Base-by-base conservation (phyloP, 2,113 vertebrate species). In the Erythrocercus mccallii region DNA sequence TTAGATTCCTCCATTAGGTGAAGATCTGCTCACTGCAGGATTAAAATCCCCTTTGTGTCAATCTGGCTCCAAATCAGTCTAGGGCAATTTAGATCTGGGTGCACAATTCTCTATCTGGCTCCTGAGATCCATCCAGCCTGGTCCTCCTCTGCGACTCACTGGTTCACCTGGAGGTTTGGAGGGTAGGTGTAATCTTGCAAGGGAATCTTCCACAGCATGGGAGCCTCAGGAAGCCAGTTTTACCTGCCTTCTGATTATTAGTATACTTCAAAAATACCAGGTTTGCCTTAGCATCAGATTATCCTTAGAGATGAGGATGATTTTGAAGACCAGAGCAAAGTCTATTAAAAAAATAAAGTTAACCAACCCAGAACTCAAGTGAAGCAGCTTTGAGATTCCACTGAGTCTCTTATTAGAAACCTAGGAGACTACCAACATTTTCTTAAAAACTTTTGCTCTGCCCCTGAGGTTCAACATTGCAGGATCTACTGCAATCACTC, bases 141-240 rank as follows among this genome's bases (percentile, higher is more conserved):
- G 79, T 11, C 5, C 70, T 85, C 48, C 56, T 61, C 88, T 87
- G 58, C 0, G 0, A 66, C 71, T 74, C 0, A 0, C 44, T 47
- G 17, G 27, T 17, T 85, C 78, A 72, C 47, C 40, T n/a, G n/a
- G 15, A 71, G n/a, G 11, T 94, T 51, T 74, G 40, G 44, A 61
- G 51, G 20, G 24, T 27, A 42, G 30, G 7, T 79, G 42, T 48
- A 85, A 90, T 25, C 48, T 50, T 72, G 45, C 44, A 30, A 86
- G 20, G 56, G 72, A 83, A 58, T 24, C 47, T 78, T 78, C 51
- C 58, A 4, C 13, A 47, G 60, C 58, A 62, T 5, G 56, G 27
- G 27, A 93, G 51, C 54, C 58, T 45, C 56, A 62, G 54, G 56
- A 78, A 88, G 79, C 80, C 86, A 64, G 72, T 92, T 92, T 69